A percentile compares a stretch with the other conserved stretches of the same genome.
Evolutionary conservation across 2,888 invertebrate genomes (phyloP).

Genomic region (Platycheirus albimanus): DNA sequence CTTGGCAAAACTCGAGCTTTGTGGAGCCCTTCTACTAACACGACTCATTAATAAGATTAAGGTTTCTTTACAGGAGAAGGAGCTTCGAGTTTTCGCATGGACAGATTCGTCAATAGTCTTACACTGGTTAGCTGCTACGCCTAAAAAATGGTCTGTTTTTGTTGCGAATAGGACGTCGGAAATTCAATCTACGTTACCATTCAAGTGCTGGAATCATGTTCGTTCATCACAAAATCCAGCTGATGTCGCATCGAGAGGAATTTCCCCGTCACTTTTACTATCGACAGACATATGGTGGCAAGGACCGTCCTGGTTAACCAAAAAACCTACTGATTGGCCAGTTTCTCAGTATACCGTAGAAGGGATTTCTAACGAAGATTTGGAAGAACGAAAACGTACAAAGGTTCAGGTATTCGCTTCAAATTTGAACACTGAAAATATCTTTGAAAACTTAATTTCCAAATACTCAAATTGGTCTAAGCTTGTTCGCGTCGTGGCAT

Average conservation of each 20-base stretch:
- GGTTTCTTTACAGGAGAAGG: neutral
- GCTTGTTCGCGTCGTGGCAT: neutral
- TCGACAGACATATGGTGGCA: neutral
- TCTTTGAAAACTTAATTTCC: neutral
- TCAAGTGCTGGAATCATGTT: neutral
- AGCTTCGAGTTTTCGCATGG: neutral
- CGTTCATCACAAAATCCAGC: neutral
- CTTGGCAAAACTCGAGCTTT: neutral
- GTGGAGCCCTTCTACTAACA: neutral
- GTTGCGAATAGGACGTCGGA: neutral
- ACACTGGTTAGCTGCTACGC: neutral
- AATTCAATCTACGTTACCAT: neutral
- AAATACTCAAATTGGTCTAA: neutral
- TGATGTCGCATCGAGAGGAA: neutral
- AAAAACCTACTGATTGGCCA: neutral
- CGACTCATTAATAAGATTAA: neutral
- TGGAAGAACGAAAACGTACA: neutral
- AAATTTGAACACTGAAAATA: neutral
- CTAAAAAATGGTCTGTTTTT: constrained; percentile 4
- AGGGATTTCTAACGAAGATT: neutral
- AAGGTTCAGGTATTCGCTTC: neutral
- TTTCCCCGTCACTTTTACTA: neutral
- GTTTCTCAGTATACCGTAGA: neutral
- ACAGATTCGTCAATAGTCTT: neutral
- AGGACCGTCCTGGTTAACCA: neutral